Evolutionary conservation across 2,113 vertebrate genomes (phyloP).

Genomic region (Elaphurus davidianus): DNA sequence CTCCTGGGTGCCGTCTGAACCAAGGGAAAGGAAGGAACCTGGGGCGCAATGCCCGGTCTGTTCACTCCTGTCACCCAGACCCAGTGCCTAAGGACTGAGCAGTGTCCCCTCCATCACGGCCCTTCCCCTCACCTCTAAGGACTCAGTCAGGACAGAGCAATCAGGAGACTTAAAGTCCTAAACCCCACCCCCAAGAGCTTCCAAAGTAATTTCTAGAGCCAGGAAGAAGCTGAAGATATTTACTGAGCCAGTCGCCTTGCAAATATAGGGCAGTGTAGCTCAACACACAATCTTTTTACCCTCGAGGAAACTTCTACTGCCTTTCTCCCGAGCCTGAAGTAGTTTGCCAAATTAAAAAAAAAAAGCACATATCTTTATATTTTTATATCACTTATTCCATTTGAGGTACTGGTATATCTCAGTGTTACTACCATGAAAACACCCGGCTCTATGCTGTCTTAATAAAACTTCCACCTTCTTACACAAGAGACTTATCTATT

Average conservation of each 20-base stretch:
- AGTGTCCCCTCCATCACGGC: not conserved
- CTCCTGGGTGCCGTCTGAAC: not conserved
- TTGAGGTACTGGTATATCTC: not conserved
- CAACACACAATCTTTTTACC: not conserved
- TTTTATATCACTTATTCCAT: not conserved
- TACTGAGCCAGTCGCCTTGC: not conserved
- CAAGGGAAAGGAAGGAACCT: not conserved
- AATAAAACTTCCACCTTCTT: not conserved
- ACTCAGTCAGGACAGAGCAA: not conserved
- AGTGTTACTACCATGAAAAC: not conserved
- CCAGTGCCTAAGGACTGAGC: fast-evolving
- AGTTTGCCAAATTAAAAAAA: not conserved
- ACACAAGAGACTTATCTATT: not conserved
- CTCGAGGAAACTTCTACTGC: not conserved
- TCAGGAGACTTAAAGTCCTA: not conserved
- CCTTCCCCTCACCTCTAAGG: not conserved
- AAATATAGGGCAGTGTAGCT: not conserved
- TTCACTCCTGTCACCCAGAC: not conserved
- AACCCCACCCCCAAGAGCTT: not conserved
- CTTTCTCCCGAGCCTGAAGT: not conserved
- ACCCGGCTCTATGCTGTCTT: not conserved
- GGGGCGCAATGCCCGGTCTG: fast-evolving
- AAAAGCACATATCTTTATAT: not conserved
- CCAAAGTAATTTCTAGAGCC: not conserved
- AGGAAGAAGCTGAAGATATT: not conserved